These are phyloP conservation scores for Micromussa lordhowensis DNA, from an alignment of 92 coral and sea anemone genomes.

Conservation along the genomic window DNA sequence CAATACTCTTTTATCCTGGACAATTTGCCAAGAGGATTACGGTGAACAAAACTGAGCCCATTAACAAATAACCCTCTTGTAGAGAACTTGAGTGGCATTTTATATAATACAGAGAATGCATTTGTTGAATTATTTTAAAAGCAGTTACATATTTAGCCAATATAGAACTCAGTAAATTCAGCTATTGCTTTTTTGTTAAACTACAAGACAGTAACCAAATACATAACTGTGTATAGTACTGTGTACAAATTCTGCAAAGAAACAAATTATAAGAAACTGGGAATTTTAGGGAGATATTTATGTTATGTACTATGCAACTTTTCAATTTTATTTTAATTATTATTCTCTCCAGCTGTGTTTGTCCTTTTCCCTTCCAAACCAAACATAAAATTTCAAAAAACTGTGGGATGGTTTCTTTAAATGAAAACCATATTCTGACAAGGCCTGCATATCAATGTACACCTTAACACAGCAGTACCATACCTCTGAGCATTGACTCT, in stretches of 20 bases:
- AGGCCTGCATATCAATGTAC: neutral
- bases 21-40: neutral
- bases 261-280: too few relatives aligned
- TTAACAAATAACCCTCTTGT: neutral
- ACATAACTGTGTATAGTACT: too few relatives aligned
- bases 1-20: neutral
- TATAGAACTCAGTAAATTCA: too few relatives aligned
- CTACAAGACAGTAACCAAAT: neutral
- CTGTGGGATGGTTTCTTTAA: neutral
- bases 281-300: too few relatives aligned
- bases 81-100: neutral
- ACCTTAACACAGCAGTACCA: neutral
- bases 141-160: too few relatives aligned
- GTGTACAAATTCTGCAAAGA: too few relatives aligned
- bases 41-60: neutral
- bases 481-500: slow-evolving; percentile 90
- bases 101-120: neutral
- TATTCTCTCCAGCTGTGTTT: neutral
- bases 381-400: too few relatives aligned
- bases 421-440: neutral
- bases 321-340: too few relatives aligned
- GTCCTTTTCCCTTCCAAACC: neutral
- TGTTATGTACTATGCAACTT: too few relatives aligned
- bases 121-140: neutral
- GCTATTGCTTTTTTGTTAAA: too few relatives aligned